These are phyloP conservation scores for Helicolenus hilgendorfi DNA, from an alignment of 2,797 vertebrate species.

Conservation along the genomic window DNA sequence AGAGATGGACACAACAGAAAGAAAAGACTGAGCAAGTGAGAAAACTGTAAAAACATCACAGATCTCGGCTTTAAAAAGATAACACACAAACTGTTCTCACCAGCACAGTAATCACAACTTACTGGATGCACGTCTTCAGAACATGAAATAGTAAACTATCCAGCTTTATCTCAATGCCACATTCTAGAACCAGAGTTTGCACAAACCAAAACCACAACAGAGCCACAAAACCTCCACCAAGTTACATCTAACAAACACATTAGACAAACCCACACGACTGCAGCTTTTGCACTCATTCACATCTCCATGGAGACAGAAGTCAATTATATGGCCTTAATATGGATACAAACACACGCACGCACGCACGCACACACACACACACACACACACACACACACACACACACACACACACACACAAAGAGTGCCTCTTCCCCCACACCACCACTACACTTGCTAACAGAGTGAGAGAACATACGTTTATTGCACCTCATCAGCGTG, in stretches of 20 bases:
- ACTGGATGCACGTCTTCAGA: neutral
- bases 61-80: neutral
- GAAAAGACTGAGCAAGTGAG: neutral
- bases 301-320: conserved; percentile 76
- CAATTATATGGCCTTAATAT: conserved; percentile 65
- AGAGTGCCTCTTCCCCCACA: neutral
- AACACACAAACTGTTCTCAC: neutral
- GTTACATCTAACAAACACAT: conserved; percentile 2
- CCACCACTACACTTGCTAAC: neutral
- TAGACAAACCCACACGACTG: conserved; percentile 35
- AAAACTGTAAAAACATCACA: neutral
- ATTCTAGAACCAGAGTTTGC: neutral
- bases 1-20: neutral
- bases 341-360: conserved; percentile 3
- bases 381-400: neutral
- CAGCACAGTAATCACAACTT: neutral
- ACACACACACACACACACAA: neutral
- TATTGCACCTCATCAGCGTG: neutral
- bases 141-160: neutral
- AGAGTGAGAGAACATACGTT: neutral
- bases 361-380: neutral
- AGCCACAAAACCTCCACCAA: conserved; percentile 4
- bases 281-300: conserved; percentile 53
- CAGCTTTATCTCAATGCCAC: neutral
- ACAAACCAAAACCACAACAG: neutral